Percentiles rank a stretch among this genome's conserved stretches.
phyloP scores from a whole-genome alignment of 2,113 vertebrate genomes.

The Vicugna pacos region DNA sequence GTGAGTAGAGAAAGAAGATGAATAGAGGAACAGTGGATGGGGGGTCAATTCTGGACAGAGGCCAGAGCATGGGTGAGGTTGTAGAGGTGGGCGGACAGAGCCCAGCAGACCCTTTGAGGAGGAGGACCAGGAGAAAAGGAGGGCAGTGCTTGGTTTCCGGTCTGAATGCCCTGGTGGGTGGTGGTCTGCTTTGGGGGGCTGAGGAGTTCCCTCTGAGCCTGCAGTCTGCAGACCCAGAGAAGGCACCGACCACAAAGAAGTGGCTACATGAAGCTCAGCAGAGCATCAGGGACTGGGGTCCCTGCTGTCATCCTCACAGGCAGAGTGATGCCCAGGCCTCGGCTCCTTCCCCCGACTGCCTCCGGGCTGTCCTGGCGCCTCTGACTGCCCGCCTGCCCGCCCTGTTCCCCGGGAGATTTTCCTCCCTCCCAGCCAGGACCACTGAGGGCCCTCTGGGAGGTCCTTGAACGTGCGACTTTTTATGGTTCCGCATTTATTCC shows the following conservation, averaged over 20 bases:
- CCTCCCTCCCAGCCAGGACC: neutral
- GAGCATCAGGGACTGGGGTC: neutral
- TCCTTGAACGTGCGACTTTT: slow-evolving; percentile 39
- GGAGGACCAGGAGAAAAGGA: neutral
- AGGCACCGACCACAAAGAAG: fast-evolving
- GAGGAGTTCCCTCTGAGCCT: neutral
- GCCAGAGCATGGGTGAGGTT: fast-evolving
- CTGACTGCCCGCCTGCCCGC: neutral
- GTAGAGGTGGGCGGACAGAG: neutral
- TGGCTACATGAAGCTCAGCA: neutral
- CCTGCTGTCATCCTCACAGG: fast-evolving
- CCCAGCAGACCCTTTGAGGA: fast-evolving
- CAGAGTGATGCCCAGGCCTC: neutral
- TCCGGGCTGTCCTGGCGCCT: neutral
- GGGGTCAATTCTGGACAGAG: neutral
- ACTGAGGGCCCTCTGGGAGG: neutral
- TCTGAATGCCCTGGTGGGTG: neutral
- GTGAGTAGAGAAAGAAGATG: neutral
- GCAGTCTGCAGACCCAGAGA: neutral
- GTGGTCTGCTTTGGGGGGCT: neutral
- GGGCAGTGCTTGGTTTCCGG: fast-evolving
- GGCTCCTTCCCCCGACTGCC: neutral
- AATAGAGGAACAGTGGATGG: fast-evolving
- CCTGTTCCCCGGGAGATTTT: neutral
- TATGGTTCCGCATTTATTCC: slow-evolving; percentile 67